These are phyloP conservation scores for Drymonia ruficornis DNA, from an alignment of 2,888 invertebrate genomes.

Conservation along the genomic window DNA sequence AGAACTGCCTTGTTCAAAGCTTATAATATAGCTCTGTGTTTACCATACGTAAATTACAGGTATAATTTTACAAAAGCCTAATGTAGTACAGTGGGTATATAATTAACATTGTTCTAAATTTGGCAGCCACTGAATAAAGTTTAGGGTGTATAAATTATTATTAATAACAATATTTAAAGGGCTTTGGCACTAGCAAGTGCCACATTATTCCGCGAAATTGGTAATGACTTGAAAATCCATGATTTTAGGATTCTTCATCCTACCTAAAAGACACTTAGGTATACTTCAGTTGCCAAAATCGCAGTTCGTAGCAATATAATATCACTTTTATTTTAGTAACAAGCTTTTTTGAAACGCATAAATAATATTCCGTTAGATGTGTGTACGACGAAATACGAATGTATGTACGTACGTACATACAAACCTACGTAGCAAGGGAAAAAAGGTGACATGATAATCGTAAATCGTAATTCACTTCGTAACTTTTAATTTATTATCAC, in stretches of 20 bases:
- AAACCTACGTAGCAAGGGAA: no score
- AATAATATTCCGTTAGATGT: no score
- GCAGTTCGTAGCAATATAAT: conserved; percentile 61
- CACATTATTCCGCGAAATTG: background rate
- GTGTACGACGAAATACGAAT: no score
- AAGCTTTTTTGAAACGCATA: conserved; percentile 51
- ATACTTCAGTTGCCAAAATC: conserved; percentile 55
- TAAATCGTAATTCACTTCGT: conserved; percentile 40
- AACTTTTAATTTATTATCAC: conserved; percentile 74
- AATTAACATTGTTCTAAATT: conserved; percentile 28
- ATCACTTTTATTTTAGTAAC: conserved; percentile 57
- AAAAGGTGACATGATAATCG: conserved; percentile 19
- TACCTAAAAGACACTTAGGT: conserved; percentile 38
- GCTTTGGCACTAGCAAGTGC: conserved; percentile 9
- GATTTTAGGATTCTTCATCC: background rate
- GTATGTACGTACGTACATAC: no score
- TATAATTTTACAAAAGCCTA: background rate
- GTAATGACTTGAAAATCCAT: background rate
- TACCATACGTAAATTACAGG: background rate
- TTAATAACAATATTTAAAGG: conserved; percentile 9
- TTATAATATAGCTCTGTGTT: conserved; percentile 14
- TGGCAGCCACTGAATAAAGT: conserved; percentile 46
- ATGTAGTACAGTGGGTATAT: background rate
- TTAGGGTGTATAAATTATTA: conserved; percentile 6
- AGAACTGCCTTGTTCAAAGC: conserved; percentile 18